Evolutionary conservation across 2,113 vertebrate species (phyloP).

Genomic region (Malurus cyaneus): DNA sequence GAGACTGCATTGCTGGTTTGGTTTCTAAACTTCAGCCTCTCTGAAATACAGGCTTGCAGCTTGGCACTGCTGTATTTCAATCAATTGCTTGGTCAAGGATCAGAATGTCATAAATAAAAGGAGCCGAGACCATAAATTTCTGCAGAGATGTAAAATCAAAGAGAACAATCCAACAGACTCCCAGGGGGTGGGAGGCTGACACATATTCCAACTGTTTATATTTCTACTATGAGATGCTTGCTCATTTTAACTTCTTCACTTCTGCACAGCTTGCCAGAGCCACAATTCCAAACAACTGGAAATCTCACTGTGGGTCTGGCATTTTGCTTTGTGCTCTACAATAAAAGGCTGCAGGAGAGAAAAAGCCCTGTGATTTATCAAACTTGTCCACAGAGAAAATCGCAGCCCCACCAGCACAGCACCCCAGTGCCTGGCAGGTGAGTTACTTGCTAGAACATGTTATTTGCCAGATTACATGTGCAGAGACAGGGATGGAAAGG

Average conservation of each 20-base stretch:
- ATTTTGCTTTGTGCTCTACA: slow-evolving; percentile 46
- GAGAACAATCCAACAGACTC: slow-evolving; percentile 56
- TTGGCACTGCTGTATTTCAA: slow-evolving; percentile 73
- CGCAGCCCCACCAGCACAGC: slow-evolving; percentile 15
- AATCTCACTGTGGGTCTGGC: neutral
- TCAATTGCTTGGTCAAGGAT: slow-evolving; percentile 64
- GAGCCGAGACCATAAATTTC: slow-evolving; percentile 68
- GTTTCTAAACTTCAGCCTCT: slow-evolving; percentile 40
- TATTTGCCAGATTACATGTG: neutral
- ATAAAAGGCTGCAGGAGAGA: slow-evolving; percentile 15
- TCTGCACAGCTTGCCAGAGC: slow-evolving; percentile 24
- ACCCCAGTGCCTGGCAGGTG: neutral
- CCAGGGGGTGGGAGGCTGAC: slow-evolving; percentile 4
- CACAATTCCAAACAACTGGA: neutral
- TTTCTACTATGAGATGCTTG: neutral
- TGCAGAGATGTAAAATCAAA: slow-evolving; percentile 77
- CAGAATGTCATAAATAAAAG: slow-evolving; percentile 73
- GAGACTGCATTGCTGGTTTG: neutral
- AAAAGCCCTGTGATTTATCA: slow-evolving; percentile 20
- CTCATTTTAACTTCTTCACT: slow-evolving; percentile 37
- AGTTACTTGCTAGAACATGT: neutral
- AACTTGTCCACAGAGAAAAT: neutral
- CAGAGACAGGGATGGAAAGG: neutral
- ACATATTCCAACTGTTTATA: slow-evolving; percentile 25
- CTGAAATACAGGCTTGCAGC: slow-evolving; percentile 59